These are phyloP conservation scores for Laticauda laticaudata DNA, from an alignment of 2,113 vertebrate genomes.

Conservation along the genomic window DNA sequence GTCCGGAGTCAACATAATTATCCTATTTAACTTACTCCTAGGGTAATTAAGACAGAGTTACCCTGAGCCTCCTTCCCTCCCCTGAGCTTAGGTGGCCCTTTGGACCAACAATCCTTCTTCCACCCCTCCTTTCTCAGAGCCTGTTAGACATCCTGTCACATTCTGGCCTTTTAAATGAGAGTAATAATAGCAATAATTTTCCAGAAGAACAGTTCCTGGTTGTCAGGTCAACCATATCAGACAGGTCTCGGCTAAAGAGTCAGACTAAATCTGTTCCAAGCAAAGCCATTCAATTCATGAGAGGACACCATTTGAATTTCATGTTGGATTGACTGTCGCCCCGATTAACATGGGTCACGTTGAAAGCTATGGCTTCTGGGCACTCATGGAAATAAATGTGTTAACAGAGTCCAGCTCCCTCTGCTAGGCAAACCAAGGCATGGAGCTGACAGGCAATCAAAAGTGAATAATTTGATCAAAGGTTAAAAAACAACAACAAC, in stretches of 20 bases:
- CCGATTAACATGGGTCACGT: not conserved
- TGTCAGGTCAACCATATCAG: not conserved
- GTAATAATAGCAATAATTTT: too few relatives aligned
- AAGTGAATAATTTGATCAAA: not conserved
- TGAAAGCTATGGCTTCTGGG: not conserved
- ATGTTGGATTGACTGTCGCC: not conserved
- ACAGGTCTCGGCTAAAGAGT: not conserved
- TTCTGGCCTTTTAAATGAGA: not conserved
- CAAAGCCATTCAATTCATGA: not conserved
- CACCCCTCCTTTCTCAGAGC: not conserved
- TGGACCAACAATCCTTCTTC: not conserved
- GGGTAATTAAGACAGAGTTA: not conserved
- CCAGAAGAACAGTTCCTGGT: not conserved
- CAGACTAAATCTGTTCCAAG: not conserved
- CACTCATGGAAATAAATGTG: not conserved
- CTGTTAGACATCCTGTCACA: not conserved
- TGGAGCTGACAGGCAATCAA: not conserved
- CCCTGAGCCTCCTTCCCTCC: not conserved
- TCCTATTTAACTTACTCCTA: not conserved
- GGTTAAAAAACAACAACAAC: too few relatives aligned
- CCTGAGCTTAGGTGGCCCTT: not conserved
- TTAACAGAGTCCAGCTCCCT: too few relatives aligned
- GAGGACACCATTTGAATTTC: not conserved
- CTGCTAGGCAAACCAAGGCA: too few relatives aligned
- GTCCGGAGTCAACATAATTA: too few relatives aligned